Conservation (phyloP, 2,113 vertebrate genomes). For the Tragelaphus buxtoni region DNA sequence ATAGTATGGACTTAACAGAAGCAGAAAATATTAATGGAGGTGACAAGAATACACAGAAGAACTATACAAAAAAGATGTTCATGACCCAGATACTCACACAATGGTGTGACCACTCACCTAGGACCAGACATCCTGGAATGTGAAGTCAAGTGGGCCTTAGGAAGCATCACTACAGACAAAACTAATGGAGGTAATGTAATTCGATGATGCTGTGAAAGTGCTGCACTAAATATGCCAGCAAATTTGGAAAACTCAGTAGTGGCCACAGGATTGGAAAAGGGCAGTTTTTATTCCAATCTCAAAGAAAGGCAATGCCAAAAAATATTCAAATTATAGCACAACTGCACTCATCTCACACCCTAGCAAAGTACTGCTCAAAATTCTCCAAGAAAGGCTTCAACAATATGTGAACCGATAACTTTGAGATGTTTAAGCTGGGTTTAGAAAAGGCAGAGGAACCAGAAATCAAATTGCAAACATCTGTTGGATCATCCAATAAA, state of each 20-base stretch:
- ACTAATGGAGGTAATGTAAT: neutral
- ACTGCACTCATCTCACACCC: neutral
- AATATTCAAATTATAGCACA: neutral
- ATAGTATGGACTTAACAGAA: neutral
- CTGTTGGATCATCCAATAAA: neutral
- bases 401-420: neutral
- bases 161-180: neutral
- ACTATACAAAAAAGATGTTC: neutral
- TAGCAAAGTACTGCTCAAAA: neutral
- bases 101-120: neutral
- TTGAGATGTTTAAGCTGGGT: neutral
- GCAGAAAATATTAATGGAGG: neutral
- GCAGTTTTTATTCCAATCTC: neutral
- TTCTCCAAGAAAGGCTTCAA: neutral
- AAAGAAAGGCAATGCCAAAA: neutral
- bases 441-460: neutral
- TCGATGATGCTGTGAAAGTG: neutral
- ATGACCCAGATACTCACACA: neutral
- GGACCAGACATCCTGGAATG: neutral
- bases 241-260: neutral
- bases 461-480: neutral
- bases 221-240: neutral
- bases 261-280: neutral
- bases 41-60: neutral
- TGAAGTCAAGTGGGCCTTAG: neutral